Evolutionary conservation across 2,797 vertebrate genomes (phyloP), one percentile per base, ranked within the genome.

Genomic region (Rhinoraja longicauda): DNA sequence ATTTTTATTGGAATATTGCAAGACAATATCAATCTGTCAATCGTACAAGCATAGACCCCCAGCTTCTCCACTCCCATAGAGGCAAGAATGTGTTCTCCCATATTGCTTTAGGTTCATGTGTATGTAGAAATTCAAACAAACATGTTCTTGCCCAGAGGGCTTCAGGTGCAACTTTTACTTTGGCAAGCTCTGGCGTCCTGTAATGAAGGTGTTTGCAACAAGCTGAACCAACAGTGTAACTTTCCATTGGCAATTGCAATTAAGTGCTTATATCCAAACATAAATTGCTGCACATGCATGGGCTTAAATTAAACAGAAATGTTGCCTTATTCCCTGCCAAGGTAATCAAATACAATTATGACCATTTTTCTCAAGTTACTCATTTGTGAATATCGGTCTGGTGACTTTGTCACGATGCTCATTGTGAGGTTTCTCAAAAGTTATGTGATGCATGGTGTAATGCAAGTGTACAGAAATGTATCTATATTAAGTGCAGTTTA

Each of bases 401-500:
- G n/a, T 75, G 90, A 75, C 45, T 75, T 73, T 92, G 70, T 75
- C 70, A 75, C 24, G 5, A 39, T 92, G 90, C 13, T 39, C 70
- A 53, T 36, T 67, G 84, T 88, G 59, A 64, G 84, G 39, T 75
- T 75, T 73, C 64, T 92, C 90, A 92, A 92, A 36, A n/a, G 39
- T 92, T 92, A 24, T 92, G 90, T 75, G 70, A 92, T 75, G 39
- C 67, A 75, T 92, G 39, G 90, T 75, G 45, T 53, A 73, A 73
- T 53, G 70, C 90, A 53, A 45, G 53, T 57, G 70, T 17, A 73
- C 53, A 75, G 45, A 75, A 92, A 53, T 73, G 13, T 45, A 75
- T 75, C 90, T 92, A 39, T n/a, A 53, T 75, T 75, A 32, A 75
- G 90, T 75, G 45, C 39, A 73, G 90, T 92, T 92, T 75, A 92